Base-by-base conservation (phyloP, 1,140 invertebrate genomes). In the Drosophila guanche region DNA sequence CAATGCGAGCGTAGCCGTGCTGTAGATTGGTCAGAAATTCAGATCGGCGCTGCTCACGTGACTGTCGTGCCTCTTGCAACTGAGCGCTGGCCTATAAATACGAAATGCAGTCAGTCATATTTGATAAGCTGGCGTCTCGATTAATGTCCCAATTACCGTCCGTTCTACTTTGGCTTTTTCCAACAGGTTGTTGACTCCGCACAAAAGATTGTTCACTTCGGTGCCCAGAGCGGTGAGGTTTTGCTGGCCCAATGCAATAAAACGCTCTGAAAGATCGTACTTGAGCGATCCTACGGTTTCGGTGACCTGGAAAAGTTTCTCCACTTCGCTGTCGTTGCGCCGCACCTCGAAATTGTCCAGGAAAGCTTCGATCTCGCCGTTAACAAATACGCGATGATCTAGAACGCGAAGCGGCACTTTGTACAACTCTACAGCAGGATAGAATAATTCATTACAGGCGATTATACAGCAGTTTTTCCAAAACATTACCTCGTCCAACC, bases 381-480 rank as follows among this genome's bases (percentile, higher is more conserved):
- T 95, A 47, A 97, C 90, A 91, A 97, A 96, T 20, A 95, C 95
- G 59, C 95, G 93, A 89, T 97, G 96, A 91, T 97, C 96, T 93
- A 97, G 96, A 62, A 97, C 92, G 90, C 96, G 93, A 72, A 93
- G 94, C 94, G 96, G 96, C 92, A 97, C 94, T 92, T 96, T 95
- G 60, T 95, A 94, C 79, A 95, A 94, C 93, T 96, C 96, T 97
- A 47, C 10, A 45, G 55, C 40, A 20, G 12, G 42, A 4, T 5
- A 12, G 0, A 33, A 47, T 41, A 27, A 8, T 8, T 2, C 4
- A 12, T 72, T 52, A 47, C 14, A 14, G 33, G 22, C 5, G 5
- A 23, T 12, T 55, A 27, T 37, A 4, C n/a, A 12, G 1, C 5
- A 16, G 0, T 12, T 42, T 67, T 55, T 10, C 10, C 20, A 16